These are phyloP conservation scores for mouse (Mus musculus) DNA, from an alignment of 2,113 vertebrate species.

Conservation along the genomic window GRCm39 chr8:44706501-44707000, in stretches of 20 bases:
- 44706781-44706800: background rate
- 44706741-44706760: background rate
- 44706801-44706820: background rate
- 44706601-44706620: background rate
- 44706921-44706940: background rate
- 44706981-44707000: background rate
- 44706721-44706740: slow-evolving; percentile 21
- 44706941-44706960: background rate
- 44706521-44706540: background rate
- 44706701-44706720: background rate
- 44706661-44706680: background rate
- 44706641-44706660: background rate
- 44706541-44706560: background rate
- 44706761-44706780: slow-evolving; percentile 27
- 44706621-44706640: background rate
- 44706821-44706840: slow-evolving; percentile 2
- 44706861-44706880: background rate
- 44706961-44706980: background rate
- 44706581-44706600: background rate
- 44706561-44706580: background rate
- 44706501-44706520: background rate
- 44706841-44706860: background rate
- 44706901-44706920: background rate
- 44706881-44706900: background rate
- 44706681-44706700: background rate